These are phyloP conservation scores for Platyrinchus mystaceus DNA, from an alignment of 2,797 vertebrate species.

Conservation along the genomic window DNA sequence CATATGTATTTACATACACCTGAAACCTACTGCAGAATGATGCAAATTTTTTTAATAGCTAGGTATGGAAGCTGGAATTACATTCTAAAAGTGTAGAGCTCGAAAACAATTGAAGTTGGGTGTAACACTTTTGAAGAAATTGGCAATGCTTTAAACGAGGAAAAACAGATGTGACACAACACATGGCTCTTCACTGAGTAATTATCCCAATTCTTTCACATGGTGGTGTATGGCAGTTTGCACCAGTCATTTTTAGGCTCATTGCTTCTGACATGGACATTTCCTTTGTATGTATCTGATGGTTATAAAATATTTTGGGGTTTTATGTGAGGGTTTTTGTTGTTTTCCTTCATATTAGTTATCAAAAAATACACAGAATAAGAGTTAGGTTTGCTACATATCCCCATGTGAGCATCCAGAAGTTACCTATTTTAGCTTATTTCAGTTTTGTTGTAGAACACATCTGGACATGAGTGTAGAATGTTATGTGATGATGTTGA, in stretches of 20 bases:
- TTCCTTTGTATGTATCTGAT: not conserved
- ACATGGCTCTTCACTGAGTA: not conserved
- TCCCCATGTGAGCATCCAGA: not conserved
- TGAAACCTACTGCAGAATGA: not conserved
- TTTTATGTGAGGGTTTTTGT: not conserved
- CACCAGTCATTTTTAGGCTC: not conserved
- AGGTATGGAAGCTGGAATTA: not conserved
- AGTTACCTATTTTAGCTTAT: not conserved
- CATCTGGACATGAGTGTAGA: not conserved
- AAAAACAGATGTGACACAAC: not conserved
- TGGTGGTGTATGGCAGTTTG: not conserved
- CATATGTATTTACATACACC: not conserved
- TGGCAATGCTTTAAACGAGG: not conserved
- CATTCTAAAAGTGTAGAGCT: not conserved
- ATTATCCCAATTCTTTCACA: not conserved
- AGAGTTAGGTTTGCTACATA: not conserved
- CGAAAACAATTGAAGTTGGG: not conserved
- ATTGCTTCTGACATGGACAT: not conserved
- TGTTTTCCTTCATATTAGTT: rapidly evolving
- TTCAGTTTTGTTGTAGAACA: not conserved
- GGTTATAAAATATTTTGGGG: not conserved
- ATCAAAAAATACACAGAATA: not conserved
- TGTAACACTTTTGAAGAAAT: not conserved
- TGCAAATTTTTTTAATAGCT: not conserved
- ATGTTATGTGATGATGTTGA: not conserved